Evolutionary conservation across 2,113 vertebrate genomes (phyloP).

Genomic region (Cercopithecus mona): DNA sequence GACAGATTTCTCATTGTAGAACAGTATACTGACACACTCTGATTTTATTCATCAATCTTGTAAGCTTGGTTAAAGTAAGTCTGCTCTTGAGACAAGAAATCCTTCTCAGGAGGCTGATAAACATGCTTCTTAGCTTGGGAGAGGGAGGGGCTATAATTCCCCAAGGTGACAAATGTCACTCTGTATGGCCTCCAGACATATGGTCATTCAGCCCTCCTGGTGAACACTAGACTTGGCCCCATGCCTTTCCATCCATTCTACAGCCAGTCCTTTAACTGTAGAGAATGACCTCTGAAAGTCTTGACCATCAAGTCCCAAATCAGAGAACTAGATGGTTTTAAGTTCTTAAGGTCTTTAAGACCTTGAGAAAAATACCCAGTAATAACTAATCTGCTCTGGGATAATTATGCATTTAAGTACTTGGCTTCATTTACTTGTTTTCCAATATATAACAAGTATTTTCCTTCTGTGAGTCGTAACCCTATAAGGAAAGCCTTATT

Average conservation of each 20-base stretch:
- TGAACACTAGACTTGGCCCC: not conserved
- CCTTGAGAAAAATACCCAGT: not conserved
- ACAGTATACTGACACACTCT: not conserved
- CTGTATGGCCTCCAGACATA: not conserved
- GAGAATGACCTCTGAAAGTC: not conserved
- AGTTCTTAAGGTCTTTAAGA: not conserved
- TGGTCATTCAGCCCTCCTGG: not conserved
- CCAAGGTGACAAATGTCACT: not conserved
- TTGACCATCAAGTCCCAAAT: not conserved
- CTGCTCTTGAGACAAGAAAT: not conserved
- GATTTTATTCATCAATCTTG: not conserved
- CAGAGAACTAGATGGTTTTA: not conserved
- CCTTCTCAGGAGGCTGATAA: not conserved
- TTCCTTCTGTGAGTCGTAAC: slow-evolving; percentile 17
- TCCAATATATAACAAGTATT: not conserved
- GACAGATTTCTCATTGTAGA: slow-evolving; percentile 15
- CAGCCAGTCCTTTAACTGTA: not conserved
- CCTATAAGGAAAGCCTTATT: not conserved
- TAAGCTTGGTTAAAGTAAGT: slow-evolving; percentile 29
- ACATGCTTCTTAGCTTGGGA: not conserved
- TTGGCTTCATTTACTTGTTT: slow-evolving; percentile 30
- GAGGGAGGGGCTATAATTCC: not conserved
- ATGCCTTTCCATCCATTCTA: not conserved
- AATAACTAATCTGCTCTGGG: not conserved
- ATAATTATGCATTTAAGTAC: slow-evolving; percentile 12